Percentiles rank a stretch among this genome's conserved stretches.
phyloP scores from a whole-genome alignment of 2,888 invertebrate genomes.

The Cheilosia impressa region DNA sequence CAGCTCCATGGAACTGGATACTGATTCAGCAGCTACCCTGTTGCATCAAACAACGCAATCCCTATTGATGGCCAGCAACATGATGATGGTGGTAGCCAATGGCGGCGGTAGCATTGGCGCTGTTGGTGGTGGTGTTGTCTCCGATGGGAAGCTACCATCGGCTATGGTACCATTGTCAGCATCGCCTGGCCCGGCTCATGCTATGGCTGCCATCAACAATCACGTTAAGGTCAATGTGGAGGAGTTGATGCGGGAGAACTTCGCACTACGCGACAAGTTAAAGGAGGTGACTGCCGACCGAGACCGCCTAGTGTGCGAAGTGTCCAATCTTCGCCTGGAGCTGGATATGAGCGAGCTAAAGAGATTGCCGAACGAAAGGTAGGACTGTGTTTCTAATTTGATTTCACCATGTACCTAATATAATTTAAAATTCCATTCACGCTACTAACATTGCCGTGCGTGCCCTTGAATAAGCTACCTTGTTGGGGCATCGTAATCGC shows the following conservation, averaged over 20 bases:
- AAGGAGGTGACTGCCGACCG: slow-evolving; percentile 82
- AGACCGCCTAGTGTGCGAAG: slow-evolving; percentile 82
- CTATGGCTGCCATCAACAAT: slow-evolving; percentile 71
- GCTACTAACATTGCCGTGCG: neutral
- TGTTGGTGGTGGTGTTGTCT: slow-evolving; percentile 33
- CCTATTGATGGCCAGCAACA: slow-evolving; percentile 81
- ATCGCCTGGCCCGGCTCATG: slow-evolving; percentile 43
- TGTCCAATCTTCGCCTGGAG: slow-evolving; percentile 82
- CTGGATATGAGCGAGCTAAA: slow-evolving; percentile 83
- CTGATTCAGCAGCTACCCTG: slow-evolving; percentile 61
- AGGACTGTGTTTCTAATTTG: slow-evolving; percentile 67
- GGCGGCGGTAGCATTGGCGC: slow-evolving; percentile 47
- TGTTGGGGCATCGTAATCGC: neutral
- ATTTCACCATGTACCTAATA: slow-evolving; percentile 20
- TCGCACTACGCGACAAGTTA: slow-evolving; percentile 80
- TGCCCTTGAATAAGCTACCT: slow-evolving; percentile 53
- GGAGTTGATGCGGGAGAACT: slow-evolving; percentile 82
- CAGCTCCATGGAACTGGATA: slow-evolving; percentile 55
- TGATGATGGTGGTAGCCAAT: slow-evolving; percentile 78
- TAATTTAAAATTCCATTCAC: slow-evolving; percentile 57
- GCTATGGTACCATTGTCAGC: slow-evolving; percentile 53
- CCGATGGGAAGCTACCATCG: slow-evolving; percentile 51
- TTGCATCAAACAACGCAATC: slow-evolving; percentile 82
- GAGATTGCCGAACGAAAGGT: slow-evolving; percentile 83
- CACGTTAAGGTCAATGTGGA: slow-evolving; percentile 78